These are phyloP conservation scores for Trichechus manatus DNA, from an alignment of 2,113 vertebrate species.

Conservation along the genomic window DNA sequence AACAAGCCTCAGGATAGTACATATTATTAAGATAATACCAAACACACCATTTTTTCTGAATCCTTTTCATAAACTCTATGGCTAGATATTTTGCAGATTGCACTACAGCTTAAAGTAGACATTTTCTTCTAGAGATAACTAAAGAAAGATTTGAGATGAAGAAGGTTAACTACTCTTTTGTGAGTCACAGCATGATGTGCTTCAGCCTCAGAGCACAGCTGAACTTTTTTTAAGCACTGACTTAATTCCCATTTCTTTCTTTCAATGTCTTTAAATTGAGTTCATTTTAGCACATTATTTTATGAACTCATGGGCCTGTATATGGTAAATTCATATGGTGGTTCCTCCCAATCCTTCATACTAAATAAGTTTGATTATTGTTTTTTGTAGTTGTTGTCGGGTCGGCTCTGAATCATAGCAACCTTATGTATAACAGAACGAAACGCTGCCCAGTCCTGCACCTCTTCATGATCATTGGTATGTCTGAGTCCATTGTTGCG, in stretches of 20 bases:
- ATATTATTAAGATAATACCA: conserved; percentile 76
- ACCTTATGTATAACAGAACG: background rate
- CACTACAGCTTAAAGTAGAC: conserved; percentile 84
- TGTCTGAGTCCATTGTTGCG: background rate
- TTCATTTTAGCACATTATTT: background rate
- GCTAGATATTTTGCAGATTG: conserved; percentile 78
- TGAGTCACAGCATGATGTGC: conserved; percentile 76
- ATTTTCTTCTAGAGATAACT: conserved; percentile 80
- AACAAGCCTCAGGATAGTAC: conserved; percentile 65
- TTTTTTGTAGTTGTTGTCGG: background rate
- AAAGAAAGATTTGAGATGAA: conserved; percentile 82
- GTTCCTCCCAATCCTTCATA: background rate
- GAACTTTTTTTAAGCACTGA: conserved; percentile 67
- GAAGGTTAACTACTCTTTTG: conserved; percentile 80
- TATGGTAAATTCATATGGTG: conserved; percentile 12
- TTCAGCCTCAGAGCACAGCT: conserved; percentile 46
- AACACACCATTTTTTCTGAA: conserved; percentile 66
- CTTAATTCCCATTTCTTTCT: conserved; percentile 32
- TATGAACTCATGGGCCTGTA: background rate
- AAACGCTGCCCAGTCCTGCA: background rate
- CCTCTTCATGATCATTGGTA: background rate
- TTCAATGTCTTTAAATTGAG: background rate
- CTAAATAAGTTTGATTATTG: background rate
- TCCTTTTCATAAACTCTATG: conserved; percentile 72
- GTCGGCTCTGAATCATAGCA: background rate